These are phyloP conservation scores for Apodemus sylvaticus DNA, from an alignment of 2,113 vertebrate species.

Conservation along the genomic window DNA sequence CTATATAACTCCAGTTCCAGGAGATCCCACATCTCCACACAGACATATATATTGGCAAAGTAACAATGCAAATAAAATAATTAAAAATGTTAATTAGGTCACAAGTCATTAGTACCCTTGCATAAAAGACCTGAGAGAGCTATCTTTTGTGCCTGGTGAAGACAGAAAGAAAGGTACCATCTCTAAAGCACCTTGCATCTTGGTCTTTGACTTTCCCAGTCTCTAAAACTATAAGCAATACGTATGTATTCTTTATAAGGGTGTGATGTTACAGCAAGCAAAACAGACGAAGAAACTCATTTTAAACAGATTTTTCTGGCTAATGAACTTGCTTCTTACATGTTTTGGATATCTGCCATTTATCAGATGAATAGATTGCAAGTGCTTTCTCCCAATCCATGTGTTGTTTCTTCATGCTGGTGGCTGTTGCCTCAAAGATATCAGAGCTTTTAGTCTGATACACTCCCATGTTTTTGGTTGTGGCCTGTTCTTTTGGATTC, in stretches of 20 bases:
- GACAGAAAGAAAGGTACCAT: neutral
- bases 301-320: neutral
- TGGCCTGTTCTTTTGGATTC: neutral
- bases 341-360: neutral
- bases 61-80: no score
- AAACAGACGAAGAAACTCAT: neutral
- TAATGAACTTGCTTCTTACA: neutral
- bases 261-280: neutral
- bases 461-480: neutral
- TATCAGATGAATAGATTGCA: neutral
- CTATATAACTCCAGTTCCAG: no score
- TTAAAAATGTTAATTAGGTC: neutral
- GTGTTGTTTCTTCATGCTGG: neutral
- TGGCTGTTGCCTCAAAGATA: neutral
- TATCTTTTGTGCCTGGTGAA: neutral
- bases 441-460: neutral
- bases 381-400: neutral
- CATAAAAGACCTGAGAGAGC: neutral
- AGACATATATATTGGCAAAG: no score
- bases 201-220: neutral
- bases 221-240: neutral
- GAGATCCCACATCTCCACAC: no score
- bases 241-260: neutral
- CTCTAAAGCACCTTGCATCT: neutral
- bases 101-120: neutral